Evolutionary conservation across 2,888 invertebrate species (phyloP).

Genomic region (Macrophya alboannulata): DNA sequence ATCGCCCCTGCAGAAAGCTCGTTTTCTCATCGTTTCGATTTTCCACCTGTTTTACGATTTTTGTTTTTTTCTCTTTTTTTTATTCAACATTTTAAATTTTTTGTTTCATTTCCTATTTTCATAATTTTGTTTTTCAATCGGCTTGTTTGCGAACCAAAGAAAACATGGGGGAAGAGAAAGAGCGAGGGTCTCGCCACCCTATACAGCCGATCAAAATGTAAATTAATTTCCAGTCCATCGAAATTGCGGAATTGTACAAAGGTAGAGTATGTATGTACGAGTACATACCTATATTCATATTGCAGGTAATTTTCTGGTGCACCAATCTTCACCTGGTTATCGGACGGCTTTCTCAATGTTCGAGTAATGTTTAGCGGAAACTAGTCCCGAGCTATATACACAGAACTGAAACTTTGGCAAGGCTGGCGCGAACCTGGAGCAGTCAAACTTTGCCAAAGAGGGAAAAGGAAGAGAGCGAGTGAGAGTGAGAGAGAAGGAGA

Average conservation of each 20-base stretch:
- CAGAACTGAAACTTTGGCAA: not conserved
- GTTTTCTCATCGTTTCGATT: not conserved
- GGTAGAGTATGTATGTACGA: not conserved
- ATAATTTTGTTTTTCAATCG: constrained; percentile 55
- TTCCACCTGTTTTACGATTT: no score
- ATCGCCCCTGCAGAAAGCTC: not conserved
- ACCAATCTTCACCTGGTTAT: constrained; percentile 26
- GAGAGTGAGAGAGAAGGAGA: constrained; percentile 4
- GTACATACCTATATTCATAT: not conserved
- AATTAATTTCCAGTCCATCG: constrained; percentile 8
- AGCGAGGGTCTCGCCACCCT: not conserved
- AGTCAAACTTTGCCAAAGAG: constrained; percentile 9
- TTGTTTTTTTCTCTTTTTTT: not conserved
- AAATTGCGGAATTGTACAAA: not conserved
- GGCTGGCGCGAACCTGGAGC: constrained; percentile 1
- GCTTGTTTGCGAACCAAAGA: constrained; percentile 58
- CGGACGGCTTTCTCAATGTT: not conserved
- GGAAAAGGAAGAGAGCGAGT: constrained; percentile 14
- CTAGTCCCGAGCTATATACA: not conserved
- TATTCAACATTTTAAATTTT: not conserved
- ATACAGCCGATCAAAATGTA: not conserved
- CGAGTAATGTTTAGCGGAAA: not conserved
- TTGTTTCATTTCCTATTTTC: constrained; percentile 37
- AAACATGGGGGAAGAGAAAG: constrained; percentile 50
- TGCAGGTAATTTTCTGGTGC: constrained; percentile 17